Base-by-base conservation (phyloP, 2,797 vertebrate genomes). In the Notolepis coatsorum region DNA sequence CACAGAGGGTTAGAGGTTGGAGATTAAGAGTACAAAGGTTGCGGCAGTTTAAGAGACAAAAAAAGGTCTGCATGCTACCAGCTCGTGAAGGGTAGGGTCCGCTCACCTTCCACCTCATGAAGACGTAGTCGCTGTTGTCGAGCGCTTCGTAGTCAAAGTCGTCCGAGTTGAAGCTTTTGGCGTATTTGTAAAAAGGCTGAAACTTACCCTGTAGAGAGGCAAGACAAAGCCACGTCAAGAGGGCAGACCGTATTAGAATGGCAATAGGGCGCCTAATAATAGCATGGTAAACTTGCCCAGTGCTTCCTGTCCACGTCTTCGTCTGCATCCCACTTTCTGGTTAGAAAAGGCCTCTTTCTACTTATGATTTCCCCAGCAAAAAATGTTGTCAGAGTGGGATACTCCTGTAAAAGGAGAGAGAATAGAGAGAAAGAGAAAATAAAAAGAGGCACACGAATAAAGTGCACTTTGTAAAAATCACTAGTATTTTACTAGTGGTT, bases 131-230 rank as follows among this genome's bases (percentile, higher is more conserved):
- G 0, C 96, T 96, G 37, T 92, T 96, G 91, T 97, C 96, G 77
- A 99, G 92, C 75, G 98, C 96, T 77, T 97, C 96, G 25, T 97
- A 99, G 87, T 96, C 95, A 77, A 99, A 99, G 74, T 99, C 97
- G 68, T 99, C 97, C 0, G 96, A 97, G 84, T 99, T 99, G 91
- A 99, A 99, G 35, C 93, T 95, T 91, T 99, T 99, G 89, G 97
- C 97, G 73, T 97, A 99, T 90, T 98, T 96, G 89, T 97, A 98
- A 91, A 99, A 99, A 59, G 97, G 96, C 83, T 97, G 96, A 77
- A 99, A 99, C 89, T 99, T 99, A 28, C 96, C 96, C 97, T 99
- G n/a, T n/a, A n/a, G n/a, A n/a, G n/a, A n/a, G n/a, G n/a, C n/a
- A n/a, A n/a, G n/a, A n/a, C n/a, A n/a, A n/a, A n/a, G n/a, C n/a